Conservation (phyloP, 2,888 invertebrate genomes). For the Acrobasis repandana region DNA sequence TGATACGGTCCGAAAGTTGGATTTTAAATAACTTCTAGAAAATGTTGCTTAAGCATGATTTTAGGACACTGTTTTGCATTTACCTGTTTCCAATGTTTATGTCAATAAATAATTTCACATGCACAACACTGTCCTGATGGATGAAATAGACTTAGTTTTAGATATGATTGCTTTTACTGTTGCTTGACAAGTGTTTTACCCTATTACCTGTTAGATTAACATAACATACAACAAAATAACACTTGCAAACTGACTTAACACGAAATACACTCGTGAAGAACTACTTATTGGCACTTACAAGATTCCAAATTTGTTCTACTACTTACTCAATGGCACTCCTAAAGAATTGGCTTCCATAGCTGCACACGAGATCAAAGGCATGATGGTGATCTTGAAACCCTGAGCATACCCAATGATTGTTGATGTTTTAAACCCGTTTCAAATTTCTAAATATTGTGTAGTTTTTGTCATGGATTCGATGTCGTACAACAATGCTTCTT, state of each 20-base stretch:
- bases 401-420: slow-evolving; percentile 33
- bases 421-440: slow-evolving; percentile 40
- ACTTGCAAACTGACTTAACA: slow-evolving; percentile 25
- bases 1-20: slow-evolving; percentile 61
- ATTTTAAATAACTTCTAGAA: slow-evolving; percentile 43
- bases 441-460: slow-evolving; percentile 48
- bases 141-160: slow-evolving; percentile 11
- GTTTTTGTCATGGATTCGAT: slow-evolving; percentile 61
- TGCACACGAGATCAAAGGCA: slow-evolving; percentile 62
- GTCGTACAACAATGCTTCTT: slow-evolving; percentile 56
- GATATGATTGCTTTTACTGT: slow-evolving; percentile 28
- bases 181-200: slow-evolving; percentile 26
- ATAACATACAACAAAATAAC: slow-evolving; percentile 23
- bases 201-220: slow-evolving; percentile 32
- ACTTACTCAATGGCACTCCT: slow-evolving; percentile 48
- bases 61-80: slow-evolving; percentile 58
- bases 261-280: slow-evolving; percentile 25
- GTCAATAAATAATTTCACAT: background rate
- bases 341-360: slow-evolving; percentile 74
- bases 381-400: slow-evolving; percentile 48
- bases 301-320: slow-evolving; percentile 34
- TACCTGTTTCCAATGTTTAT: slow-evolving; percentile 18
- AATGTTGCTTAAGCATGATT: slow-evolving; percentile 69
- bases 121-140: slow-evolving; percentile 43
- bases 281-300: slow-evolving; percentile 50